Evolutionary conservation across 2,888 invertebrate genomes (phyloP), one percentile per base, ranked within the genome.

Genomic region (Pyrrhia umbra): DNA sequence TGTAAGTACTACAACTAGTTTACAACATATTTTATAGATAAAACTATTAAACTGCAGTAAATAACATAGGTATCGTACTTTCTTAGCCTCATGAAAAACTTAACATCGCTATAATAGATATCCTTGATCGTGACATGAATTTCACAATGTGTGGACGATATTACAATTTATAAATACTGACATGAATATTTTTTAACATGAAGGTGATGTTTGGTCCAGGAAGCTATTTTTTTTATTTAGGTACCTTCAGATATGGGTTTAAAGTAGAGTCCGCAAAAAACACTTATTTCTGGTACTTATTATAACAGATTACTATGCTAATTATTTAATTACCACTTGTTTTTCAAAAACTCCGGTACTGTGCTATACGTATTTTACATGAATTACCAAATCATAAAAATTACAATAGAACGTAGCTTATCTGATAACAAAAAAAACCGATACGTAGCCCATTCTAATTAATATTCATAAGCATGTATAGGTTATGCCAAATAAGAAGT

Each of bases 1-100:
- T 75, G 91, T 91, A 81, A 91, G 91, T 92, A 52, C 2, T 20
- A 5, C 13, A 30, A 20, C 16, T 0, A 4, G 34, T 56, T 21
- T 2, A 21, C 49, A 21, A 27, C 1, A n/a, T 0, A 9, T 37
- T 34, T 2, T 23, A 23, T 25, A 37, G n/a, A 15, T 21, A n/a
- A 6, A 58, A 9, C 9, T 21, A 20, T 10, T 18, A 1, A 5
- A 23, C 0, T 2, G 16, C 23, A 16, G 5, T 10, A 1, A 18
- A 20, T 4, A 15, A 1, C n/a, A 10, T 1, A 6, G n/a, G 37
- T 21, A 49, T 9, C 2, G 1, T 34, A 10, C 15, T 34, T 34
- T 6, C 0, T 6, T 21, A 27, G 30, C n/a, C 46, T 49, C 16
- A 37, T 23, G 15, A 39, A 23, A 49, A 56, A 49, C 55, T 59